These are phyloP conservation scores for Stegastes partitus DNA, from an alignment of 2,113 vertebrate species.

Conservation along the genomic window DNA sequence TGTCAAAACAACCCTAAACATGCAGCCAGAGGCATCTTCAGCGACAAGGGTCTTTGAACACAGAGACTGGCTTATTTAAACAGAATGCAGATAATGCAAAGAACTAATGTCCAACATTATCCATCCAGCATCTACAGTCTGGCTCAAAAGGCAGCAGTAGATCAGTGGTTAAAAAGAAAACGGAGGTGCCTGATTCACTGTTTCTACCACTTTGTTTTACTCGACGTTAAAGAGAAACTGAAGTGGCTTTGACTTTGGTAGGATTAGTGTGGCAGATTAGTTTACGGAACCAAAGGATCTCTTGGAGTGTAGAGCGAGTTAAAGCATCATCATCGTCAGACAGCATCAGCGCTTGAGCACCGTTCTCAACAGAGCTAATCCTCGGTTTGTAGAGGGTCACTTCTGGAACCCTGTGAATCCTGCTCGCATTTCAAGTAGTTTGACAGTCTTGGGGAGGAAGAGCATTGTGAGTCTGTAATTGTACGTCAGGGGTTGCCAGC, in stretches of 20 bases:
- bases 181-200: conserved; percentile 25
- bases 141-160: too few species aligned
- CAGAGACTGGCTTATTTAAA: too few species aligned
- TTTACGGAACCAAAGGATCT: conserved; percentile 67
- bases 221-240: conserved; percentile 37
- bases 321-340: conserved; percentile 84
- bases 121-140: not conserved
- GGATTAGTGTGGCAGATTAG: conserved; percentile 70
- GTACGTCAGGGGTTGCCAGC: not conserved
- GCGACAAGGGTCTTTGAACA: too few species aligned
- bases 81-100: too few species aligned
- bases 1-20: too few species aligned
- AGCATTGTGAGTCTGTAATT: conserved; percentile 52
- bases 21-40: too few species aligned
- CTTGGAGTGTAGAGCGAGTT: conserved; percentile 83
- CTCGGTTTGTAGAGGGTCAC: conserved; percentile 84
- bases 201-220: conserved; percentile 48
- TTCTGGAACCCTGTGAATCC: conserved; percentile 75
- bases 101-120: too few species aligned
- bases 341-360: conserved; percentile 80
- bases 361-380: conserved; percentile 86
- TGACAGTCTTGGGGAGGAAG: conserved; percentile 44
- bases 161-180: too few species aligned
- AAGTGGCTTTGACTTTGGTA: conserved; percentile 62
- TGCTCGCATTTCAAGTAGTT: conserved; percentile 86